Base-by-base conservation (phyloP, 2,888 invertebrate species). In the Eulithis prunata region DNA sequence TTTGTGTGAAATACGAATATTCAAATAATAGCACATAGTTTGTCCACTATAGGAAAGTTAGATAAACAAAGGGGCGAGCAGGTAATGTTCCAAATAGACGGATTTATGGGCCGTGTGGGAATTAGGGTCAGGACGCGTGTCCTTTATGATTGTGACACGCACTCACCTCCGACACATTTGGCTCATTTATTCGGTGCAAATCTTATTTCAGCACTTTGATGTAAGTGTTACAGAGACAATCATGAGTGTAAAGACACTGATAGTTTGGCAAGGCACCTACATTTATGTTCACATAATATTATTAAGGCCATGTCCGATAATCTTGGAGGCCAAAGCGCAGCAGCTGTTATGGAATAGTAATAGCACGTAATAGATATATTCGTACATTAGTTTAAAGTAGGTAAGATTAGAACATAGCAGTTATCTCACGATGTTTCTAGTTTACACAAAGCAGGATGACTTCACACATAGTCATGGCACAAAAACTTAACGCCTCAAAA, bases 71-170 rank as follows among this genome's bases (percentile, higher is more conserved):
- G 85, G 85, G 84, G 74, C 76, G 77, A 80, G 78, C 81, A 78
- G 79, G 81, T 82, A 82, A 84, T 81, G 86, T 81, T 81, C 85
- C 79, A 83, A 85, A 87, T 85, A 82, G 81, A 79, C 76, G 77
- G 80, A 84, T 89, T 89, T 88, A 88, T 87, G 83, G 79, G 83
- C 81, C 84, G 78, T 81, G 78, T 71, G 84, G 83, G 83, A 83
- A 85, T 84, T 83, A 80, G 81, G 86, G 87, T 85, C 82, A 86
- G 84, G 81, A 82, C 79, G 77, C 69, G 77, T 81, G 80, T 85
- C 86, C 86, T 86, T 88, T 86, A 80, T 78, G 82, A 83, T 80
- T 81, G 76, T 78, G 74, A 70, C 77, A 79, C 78, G 75, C 75
- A 77, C 80, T 81, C 67, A 68, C 73, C 75, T 76, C 49, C 74